Evolutionary conservation across 2,888 invertebrate species (phyloP), one percentile per base, ranked within the genome.

Genomic region (Sphaeridia pumilis): DNA sequence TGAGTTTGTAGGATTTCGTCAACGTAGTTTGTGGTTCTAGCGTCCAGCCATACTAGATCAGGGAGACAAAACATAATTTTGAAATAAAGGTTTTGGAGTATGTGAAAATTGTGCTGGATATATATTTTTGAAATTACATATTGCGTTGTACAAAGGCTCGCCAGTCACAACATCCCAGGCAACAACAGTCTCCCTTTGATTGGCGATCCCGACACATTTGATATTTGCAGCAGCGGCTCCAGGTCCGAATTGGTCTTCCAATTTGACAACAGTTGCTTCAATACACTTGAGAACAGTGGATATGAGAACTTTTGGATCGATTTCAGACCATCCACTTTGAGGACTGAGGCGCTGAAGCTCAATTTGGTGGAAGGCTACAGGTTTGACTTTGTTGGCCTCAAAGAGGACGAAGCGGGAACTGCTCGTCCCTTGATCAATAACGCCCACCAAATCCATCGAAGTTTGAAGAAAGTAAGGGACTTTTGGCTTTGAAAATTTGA

Each of bases 41-140:
- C 85, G 70, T 98, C 98, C 68, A 90, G 83, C 98, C 98, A 98
- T 10, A 92, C 90, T 87, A n/a, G n/a, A n/a, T n/a, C n/a, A n/a
- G n/a, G n/a, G n/a, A n/a, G n/a, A n/a, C n/a, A n/a, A n/a, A n/a
- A n/a, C n/a, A n/a, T n/a, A n/a, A n/a, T n/a, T n/a, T n/a, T n/a
- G n/a, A n/a, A n/a, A n/a, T n/a, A n/a, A n/a, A n/a, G n/a, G n/a
- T n/a, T n/a, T n/a, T n/a, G n/a, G n/a, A n/a, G n/a, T n/a, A n/a
- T n/a, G n/a, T n/a, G n/a, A n/a, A n/a, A n/a, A n/a, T n/a, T n/a
- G n/a, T n/a, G n/a, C n/a, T n/a, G n/a, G n/a, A n/a, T n/a, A n/a
- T n/a, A n/a, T n/a, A n/a, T n/a, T n/a, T n/a, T n/a, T n/a, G n/a
- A 20, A 68, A 69, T 71, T 73, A 87, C 87, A 79, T 68, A 98